Base-by-base conservation (phyloP, 2,888 invertebrate genomes). In the Sthenelais limicola region DNA sequence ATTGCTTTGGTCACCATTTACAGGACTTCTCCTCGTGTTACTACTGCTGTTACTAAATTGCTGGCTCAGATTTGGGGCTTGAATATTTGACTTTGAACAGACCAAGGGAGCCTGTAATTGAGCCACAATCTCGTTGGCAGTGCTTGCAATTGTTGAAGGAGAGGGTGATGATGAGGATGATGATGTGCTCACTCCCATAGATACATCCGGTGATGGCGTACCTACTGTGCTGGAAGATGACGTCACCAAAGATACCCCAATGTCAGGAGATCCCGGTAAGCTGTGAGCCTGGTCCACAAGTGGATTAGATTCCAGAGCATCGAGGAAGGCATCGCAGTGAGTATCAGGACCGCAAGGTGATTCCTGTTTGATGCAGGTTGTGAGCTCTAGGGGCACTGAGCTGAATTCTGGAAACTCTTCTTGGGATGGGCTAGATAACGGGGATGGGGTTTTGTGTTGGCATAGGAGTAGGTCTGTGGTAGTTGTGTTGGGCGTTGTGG, bases 331-430 rank as follows among this genome's bases (percentile, higher is more conserved):
- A 30, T 48, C 51, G 24, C 32, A 33, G 32, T 21, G 28, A 32
- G 68, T 33, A 33, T 24, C 28, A 30, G 28, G 52, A 18, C 49
- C 33, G 1, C 32, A 33, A n/a, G 69, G 43, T 12, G 7, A 26
- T 38, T 51, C 54, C 49, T 68, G 68, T 18, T 68, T 68, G 9
- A 48, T 68, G 26, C 15, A 21, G 12, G 68, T 48, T 9, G 47
- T 68, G 18, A 66, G 35, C 35, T 35, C 52, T 43, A 69, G 38
- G 69, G 52, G 52, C 38, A 35, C 35, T 12, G 54, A 52, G 33
- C 24, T 21, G 38, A 69, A 69, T 12, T 24, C 69, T 24, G 69
- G 38, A 38, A 54, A 38, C n/a, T 32, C 32, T n/a, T 48, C 30
- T 18, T 56, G 56, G 56, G 30, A 30, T 30, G 56, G 9, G n/a